These are phyloP conservation scores for Conchocele bisecta DNA, from an alignment of 2,888 invertebrate species.

Conservation along the genomic window DNA sequence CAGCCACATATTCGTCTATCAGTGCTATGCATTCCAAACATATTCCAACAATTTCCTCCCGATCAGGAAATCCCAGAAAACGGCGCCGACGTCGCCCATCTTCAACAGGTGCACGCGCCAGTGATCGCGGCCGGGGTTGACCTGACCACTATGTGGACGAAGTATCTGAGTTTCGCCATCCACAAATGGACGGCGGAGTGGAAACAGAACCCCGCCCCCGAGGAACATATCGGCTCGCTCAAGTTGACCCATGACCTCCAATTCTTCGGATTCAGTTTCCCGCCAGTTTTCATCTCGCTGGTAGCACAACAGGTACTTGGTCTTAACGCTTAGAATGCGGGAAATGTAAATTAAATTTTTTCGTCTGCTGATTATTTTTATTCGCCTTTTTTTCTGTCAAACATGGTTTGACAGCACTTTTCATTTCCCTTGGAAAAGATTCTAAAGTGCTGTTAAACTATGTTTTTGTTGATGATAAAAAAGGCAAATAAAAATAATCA, in stretches of 20 bases:
- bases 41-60: too few species aligned
- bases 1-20: too few species aligned
- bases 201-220: conserved; percentile 84
- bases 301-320: conserved; percentile 86
- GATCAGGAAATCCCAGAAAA: conserved; percentile 94
- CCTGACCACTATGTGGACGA: conserved; percentile 77
- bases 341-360: too few species aligned
- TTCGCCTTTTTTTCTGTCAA: too few species aligned
- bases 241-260: conserved; percentile 87
- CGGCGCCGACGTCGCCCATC: conserved; percentile 92
- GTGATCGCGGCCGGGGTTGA: conserved; percentile 85
- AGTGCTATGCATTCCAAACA: too few species aligned
- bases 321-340: too few species aligned
- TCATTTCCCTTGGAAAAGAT: too few species aligned
- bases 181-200: conserved; percentile 88
- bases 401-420: too few species aligned
- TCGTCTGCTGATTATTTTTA: too few species aligned
- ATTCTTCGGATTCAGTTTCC: conserved; percentile 85
- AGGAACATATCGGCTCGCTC: conserved; percentile 87
- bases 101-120: conserved; percentile 89
- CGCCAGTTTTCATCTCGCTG: conserved; percentile 86
- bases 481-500: too few species aligned
- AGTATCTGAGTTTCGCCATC: conserved; percentile 83
- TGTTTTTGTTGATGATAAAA: too few species aligned
- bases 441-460: too few species aligned